Conservation (phyloP, 2,888 invertebrate genomes). For the Lottia gigantea region DNA sequence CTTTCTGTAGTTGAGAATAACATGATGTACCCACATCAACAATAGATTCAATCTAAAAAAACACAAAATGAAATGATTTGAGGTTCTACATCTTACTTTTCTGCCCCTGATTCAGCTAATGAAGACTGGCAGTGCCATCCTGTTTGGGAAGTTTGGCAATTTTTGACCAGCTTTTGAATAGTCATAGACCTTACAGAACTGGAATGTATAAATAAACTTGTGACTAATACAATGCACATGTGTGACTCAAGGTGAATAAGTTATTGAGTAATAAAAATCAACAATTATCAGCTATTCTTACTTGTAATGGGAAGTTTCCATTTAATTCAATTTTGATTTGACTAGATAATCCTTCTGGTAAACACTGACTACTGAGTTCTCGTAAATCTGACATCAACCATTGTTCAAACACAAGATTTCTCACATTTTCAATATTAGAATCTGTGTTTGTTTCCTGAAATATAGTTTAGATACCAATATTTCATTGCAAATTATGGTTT, state of each 20-base stretch:
- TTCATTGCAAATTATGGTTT: too few relatives aligned
- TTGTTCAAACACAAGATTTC: slow-evolving; percentile 60
- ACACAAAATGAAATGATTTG: too few relatives aligned
- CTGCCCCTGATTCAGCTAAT: too few relatives aligned
- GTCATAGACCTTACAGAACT: too few relatives aligned
- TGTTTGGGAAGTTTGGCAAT: too few relatives aligned
- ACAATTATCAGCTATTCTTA: slow-evolving; percentile 23
- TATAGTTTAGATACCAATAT: background rate
- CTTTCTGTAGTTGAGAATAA: slow-evolving; percentile 74
- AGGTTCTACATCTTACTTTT: too few relatives aligned
- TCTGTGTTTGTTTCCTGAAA: slow-evolving; percentile 29
- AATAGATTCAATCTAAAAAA: slow-evolving; percentile 65
- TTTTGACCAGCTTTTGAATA: too few relatives aligned
- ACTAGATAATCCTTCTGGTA: slow-evolving; percentile 44
- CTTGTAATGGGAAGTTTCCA: slow-evolving; percentile 59
- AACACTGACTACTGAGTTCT: slow-evolving; percentile 52
- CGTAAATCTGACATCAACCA: slow-evolving; percentile 62
- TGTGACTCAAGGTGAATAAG: too few relatives aligned
- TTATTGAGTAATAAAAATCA: too few relatives aligned
- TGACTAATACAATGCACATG: too few relatives aligned
- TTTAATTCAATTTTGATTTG: slow-evolving; percentile 43
- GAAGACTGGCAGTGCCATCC: too few relatives aligned
- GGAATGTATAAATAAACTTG: too few relatives aligned
- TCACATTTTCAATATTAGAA: slow-evolving; percentile 37
- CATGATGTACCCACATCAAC: slow-evolving; percentile 77